Base-by-base conservation (phyloP, 1,140 invertebrate species). In the Brachionus sp. region DNA sequence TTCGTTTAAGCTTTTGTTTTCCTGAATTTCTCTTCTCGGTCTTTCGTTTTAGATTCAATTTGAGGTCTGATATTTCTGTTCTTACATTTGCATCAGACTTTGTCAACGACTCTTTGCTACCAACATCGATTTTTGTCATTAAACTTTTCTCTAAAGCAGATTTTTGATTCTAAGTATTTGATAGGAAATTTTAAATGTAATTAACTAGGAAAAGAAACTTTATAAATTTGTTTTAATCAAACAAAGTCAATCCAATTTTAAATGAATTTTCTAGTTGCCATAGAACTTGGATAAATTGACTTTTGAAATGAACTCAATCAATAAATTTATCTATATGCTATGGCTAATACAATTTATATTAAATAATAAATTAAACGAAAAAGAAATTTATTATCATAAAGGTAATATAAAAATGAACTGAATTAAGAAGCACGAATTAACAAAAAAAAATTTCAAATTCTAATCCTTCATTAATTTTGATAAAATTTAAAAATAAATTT, bases 1-100 rank as follows among this genome's bases (percentile, higher is more conserved):
- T 78, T n/a, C 77, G 16, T 35, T 73, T 73, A 5, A 73, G 33
- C 6, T 78, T 78, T 57, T 53, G 44, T 16, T 78, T 50, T 13
- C 5, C 44, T 6, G 25, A 44, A 16, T 77, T 77, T 39, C 33
- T 77, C 23, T 53, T 77, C 16, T 77, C 39, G 12, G 37, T 25
- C n/a, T 53, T 77, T 25, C 10, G 73, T 35, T 77, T 53, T 13
- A 5, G 37, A 44, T 29, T 39, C 12, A 44, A 13, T 44, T 77
- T 53, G 12, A 13, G 37, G 5, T 77, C 29, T 44, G 16, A 57
- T 57, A 23, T 57, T 57, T 57, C 50, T 9, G 16, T 57, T 19
- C 16, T 57, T 19, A 57, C 50, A 57, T 57, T 57, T 23, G 2
- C 5, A n/a, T 50, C 50, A 57, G 19, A 16, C 50, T 57, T 57